Evolutionary conservation across 2,888 invertebrate species (phyloP).

Genomic region (Achlya flavicornis): DNA sequence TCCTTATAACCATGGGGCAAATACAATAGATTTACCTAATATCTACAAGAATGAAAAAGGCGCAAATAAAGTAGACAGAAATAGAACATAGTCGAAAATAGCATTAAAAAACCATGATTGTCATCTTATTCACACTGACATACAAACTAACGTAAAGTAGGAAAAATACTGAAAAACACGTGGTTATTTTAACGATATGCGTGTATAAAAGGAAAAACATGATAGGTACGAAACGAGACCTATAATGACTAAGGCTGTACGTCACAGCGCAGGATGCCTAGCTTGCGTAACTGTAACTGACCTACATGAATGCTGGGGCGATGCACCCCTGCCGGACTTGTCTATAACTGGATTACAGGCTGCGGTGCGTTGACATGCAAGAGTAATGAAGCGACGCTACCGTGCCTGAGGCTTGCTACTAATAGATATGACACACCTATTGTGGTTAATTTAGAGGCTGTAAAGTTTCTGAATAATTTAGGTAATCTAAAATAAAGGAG

Average conservation of each 20-base stretch:
- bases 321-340: slow-evolving; percentile 58
- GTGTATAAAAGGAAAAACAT: slow-evolving; percentile 14
- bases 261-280: slow-evolving; percentile 51
- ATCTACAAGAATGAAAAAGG: no score
- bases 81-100: background rate
- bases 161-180: background rate
- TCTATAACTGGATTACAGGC: slow-evolving; percentile 66
- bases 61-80: background rate
- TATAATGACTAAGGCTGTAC: slow-evolving; percentile 39
- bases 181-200: background rate
- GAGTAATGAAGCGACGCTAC: slow-evolving; percentile 36
- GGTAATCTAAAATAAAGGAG: slow-evolving; percentile 8
- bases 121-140: background rate
- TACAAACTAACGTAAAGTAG: background rate
- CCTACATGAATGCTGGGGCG: slow-evolving; percentile 67
- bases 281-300: slow-evolving; percentile 63
- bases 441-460: background rate
- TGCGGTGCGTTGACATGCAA: slow-evolving; percentile 52
- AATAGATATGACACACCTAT: slow-evolving; percentile 1
- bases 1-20: no score
- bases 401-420: background rate
- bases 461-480: background rate
- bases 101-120: no score
- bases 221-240: slow-evolving; percentile 23
- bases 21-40: no score